Base-by-base conservation (phyloP, 2,888 invertebrate genomes). In the Mycalesis mineus region DNA sequence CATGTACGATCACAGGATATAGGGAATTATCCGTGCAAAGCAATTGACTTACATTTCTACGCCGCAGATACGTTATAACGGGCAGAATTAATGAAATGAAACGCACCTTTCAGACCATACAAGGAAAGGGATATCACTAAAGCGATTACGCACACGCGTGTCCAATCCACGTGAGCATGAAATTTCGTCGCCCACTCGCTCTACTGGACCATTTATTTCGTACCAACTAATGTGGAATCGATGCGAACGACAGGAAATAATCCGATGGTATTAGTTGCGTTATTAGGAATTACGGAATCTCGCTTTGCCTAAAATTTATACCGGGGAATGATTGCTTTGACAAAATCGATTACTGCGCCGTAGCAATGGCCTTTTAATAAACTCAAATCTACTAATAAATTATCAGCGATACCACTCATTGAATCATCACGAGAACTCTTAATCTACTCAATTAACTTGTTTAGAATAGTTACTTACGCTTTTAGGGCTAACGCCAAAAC, bases 141-240 rank as follows among this genome's bases (percentile, higher is more conserved):
- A 55, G 57, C 39, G 52, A 63, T 61, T 54, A 61, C 57, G 51
- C 51, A 53, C 53, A 63, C 57, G 52, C 55, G 55, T 52, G 49
- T 47, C 53, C 60, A 77, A 69, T 78, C 73, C 84, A 84, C 84
- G 83, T 84, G 84, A 74, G 72, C 70, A 74, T 79, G 77, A 78
- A 79, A 83, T 83, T 22, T 82, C 78, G 82, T 78, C 75, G 70
- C 71, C 80, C 77, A 81, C 82, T 82, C 76, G 75, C 74, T 71
- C 71, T 75, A 73, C 74, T 72, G 77, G 74, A 75, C 78, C 76
- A 78, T 80, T 84, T 79, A 39, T 29, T 51, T 51, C 78, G 80
- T 80, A 77, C 76, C 74, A 73, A 77, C 71, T 80, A 75, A 82
- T 81, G 79, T 79, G 72, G 73, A 80, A 82, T 78, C 78, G 78